Evolutionary conservation across 2,113 vertebrate species (phyloP).

Genomic region (Esox niger): DNA sequence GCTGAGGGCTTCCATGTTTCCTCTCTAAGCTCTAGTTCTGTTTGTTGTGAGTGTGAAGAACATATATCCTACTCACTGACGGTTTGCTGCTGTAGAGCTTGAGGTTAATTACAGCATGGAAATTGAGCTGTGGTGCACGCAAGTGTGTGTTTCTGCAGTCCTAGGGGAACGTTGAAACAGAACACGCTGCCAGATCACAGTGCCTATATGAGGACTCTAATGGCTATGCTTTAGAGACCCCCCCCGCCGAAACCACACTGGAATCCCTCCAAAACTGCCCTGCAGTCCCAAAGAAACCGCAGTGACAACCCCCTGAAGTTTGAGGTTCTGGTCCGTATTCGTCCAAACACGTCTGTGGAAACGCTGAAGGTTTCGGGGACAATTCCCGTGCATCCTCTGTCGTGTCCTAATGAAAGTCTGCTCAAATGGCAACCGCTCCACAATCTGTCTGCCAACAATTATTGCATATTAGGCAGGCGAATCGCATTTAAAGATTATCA

Average conservation of each 20-base stretch:
- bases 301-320: no score
- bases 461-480: no score
- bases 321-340: no score
- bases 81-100: slow-evolving; percentile 1
- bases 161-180: slow-evolving; percentile 30
- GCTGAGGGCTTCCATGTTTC: neutral
- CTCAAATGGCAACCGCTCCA: slow-evolving; percentile 4
- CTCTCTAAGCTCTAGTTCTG: neutral
- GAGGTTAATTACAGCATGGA: slow-evolving; percentile 12
- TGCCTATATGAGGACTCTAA: no score
- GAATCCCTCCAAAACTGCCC: no score
- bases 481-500: no score
- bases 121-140: neutral
- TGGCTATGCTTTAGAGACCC: neutral
- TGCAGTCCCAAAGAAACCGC: no score
- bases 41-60: slow-evolving; percentile 2
- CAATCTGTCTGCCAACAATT: slow-evolving; percentile 6
- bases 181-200: neutral
- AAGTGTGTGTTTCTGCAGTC: neutral
- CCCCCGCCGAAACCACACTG: no score
- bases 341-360: no score
- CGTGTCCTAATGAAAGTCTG: no score
- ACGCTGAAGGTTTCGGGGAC: no score
- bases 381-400: no score
- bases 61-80: neutral